Base-by-base conservation (phyloP, 2,113 vertebrate genomes). In the Centrocercus urophasianus region DNA sequence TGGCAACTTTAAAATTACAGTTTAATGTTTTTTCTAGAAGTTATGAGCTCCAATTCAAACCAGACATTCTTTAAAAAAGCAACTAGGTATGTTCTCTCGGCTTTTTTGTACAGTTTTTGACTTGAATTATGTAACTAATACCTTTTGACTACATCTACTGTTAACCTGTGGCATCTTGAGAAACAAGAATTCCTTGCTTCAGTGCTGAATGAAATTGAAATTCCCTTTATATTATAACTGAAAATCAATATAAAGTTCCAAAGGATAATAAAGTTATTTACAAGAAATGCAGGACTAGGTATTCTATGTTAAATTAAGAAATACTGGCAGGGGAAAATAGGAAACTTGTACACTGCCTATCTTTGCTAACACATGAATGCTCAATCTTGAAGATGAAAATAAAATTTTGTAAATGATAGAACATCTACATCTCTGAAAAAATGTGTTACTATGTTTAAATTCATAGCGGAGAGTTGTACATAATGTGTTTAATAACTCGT, bases 171-270 rank as follows among this genome's bases (percentile, higher is more conserved):
- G 21, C 16, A 78, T 32, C 34, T 75, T 36, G 43, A 90, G 24
- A 90, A 94, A 79, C 38, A 32, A 43, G 19, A 87, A 95, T 92
- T 92, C 61, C 9, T 83, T 95, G 52, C 50, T 93, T 95, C 28
- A 17, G 54, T 86, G 61, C 19, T 93, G 82, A 96, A 92, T 87
- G 83, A 93, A 96, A 91, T 59, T 87, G 70, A 94, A 83, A 86
- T 82, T 74, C 45, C 59, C 47, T 63, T 92, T 88, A 38, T 72
- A 93, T 79, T 66, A 45, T 63, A 40, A 40, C 50, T 64, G 76
- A 91, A 95, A 92, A 88, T 45, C 79, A 93, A 71, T n/a, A 5
- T 40, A 93, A 72, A 73, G 82, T 73, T 72, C 93, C 66, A 83
- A 91, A 74, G 38, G 91, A 90, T 87, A 40, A 82, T 93, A 77